These are phyloP conservation scores for Psix sp. DNA, from an alignment of 1,140 invertebrate genomes.

Conservation along the genomic window DNA sequence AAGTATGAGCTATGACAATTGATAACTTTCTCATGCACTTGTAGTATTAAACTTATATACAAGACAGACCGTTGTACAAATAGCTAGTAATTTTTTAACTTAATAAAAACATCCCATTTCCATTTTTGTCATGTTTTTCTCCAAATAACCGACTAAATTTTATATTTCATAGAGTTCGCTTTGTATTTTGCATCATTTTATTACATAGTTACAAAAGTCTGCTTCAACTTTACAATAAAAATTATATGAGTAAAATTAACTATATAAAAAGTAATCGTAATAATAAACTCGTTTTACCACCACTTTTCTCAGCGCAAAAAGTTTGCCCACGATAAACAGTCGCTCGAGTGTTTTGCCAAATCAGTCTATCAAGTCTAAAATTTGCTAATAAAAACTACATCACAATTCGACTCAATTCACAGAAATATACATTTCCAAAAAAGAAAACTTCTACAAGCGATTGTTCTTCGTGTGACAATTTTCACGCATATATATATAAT, in stretches of 20 bases:
- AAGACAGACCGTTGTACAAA: too few species aligned
- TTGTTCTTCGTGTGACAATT: constrained; percentile 9
- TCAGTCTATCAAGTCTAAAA: constrained; percentile 24
- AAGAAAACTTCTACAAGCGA: constrained; percentile 28
- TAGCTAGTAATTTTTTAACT: too few species aligned
- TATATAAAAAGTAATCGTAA: constrained; percentile 1
- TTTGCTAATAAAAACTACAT: constrained; percentile 33
- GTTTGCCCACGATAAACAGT: constrained; percentile 16
- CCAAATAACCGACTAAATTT: too few species aligned
- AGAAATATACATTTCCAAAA: constrained; percentile 42
- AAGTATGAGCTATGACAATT: too few species aligned
- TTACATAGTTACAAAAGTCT: constrained; percentile 3
- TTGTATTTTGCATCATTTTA: not conserved
- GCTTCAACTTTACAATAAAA: not conserved
- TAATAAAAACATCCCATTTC: too few species aligned
- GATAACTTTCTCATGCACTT: too few species aligned
- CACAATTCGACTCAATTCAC: constrained; percentile 45
- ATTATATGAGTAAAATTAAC: not conserved
- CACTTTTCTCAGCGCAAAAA: constrained; percentile 27
- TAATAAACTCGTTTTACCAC: constrained; percentile 25
- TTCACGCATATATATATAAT: constrained; percentile 30
- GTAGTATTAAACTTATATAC: too few species aligned
- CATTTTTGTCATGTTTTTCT: too few species aligned
- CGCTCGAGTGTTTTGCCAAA: constrained; percentile 20
- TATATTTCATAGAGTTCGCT: too few species aligned